phyloP scores from a whole-genome alignment of 2,797 vertebrate species.

The Pseudochaenichthys georgianus region DNA sequence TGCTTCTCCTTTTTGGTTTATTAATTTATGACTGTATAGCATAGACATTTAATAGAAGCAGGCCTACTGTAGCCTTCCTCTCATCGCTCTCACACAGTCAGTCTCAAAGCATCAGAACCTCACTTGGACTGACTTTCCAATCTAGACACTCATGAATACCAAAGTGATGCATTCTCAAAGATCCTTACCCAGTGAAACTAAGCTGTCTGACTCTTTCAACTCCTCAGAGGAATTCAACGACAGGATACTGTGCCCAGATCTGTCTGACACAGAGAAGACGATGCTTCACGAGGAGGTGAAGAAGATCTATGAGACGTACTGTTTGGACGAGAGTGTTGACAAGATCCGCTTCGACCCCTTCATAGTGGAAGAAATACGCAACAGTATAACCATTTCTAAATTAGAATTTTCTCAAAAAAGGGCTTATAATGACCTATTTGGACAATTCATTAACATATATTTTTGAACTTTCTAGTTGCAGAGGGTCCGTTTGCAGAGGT shows the following conservation, averaged over 20 bases:
- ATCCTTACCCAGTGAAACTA: neutral
- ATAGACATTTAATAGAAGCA: neutral
- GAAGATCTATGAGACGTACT: slow-evolving; percentile 96
- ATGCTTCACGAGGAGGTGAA: slow-evolving; percentile 94
- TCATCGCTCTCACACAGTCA: neutral
- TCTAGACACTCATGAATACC: neutral
- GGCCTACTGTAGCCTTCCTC: neutral
- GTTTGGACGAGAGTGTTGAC: slow-evolving; percentile 96
- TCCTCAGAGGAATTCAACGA: slow-evolving; percentile 96
- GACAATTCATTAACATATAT: neutral
- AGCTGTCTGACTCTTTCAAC: slow-evolving; percentile 23
- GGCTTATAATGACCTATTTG: neutral
- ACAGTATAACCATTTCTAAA: slow-evolving; percentile 84
- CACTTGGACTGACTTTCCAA: neutral
- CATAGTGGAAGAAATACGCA: slow-evolving; percentile 96
- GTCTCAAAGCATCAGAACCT: neutral
- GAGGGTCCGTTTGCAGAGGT: slow-evolving; percentile 91
- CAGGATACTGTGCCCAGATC: slow-evolving; percentile 93
- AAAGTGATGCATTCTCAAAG: neutral
- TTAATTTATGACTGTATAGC: neutral
- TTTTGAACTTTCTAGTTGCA: slow-evolving; percentile 84
- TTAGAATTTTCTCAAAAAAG: neutral
- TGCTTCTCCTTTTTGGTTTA: neutral
- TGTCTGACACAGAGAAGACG: slow-evolving; percentile 91
- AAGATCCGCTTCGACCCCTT: slow-evolving; percentile 97